Percentiles rank a stretch among this genome's conserved stretches.
Evolutionary conservation across 2,888 invertebrate species (phyloP).

Genomic region (Melipona beecheii): DNA sequence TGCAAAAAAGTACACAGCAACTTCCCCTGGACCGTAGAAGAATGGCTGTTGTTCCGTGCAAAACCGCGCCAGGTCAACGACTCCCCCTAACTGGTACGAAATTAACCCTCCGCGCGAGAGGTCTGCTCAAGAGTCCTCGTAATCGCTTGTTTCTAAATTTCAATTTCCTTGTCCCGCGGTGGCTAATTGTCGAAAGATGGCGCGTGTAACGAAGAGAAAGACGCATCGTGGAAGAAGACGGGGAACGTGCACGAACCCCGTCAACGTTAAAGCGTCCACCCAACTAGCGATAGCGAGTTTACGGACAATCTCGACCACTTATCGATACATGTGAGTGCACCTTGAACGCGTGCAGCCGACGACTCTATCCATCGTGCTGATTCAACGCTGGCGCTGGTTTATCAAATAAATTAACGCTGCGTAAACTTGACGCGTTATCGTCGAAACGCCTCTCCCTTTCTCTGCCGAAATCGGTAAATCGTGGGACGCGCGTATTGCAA

Average conservation of each 20-base stretch:
- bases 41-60: background rate
- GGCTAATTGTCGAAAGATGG: background rate
- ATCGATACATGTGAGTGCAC: slow-evolving; percentile 53
- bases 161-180: background rate
- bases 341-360: slow-evolving; percentile 44
- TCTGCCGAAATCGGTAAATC: slow-evolving; percentile 41
- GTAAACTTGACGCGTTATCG: slow-evolving; percentile 44
- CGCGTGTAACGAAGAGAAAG: background rate
- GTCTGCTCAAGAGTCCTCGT: slow-evolving; percentile 22
- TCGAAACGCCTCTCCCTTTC: slow-evolving; percentile 16
- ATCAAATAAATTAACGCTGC: slow-evolving; percentile 48
- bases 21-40: slow-evolving; percentile 2
- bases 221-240: background rate
- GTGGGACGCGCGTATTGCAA: slow-evolving; percentile 30
- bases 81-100: slow-evolving; percentile 50
- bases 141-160: slow-evolving; percentile 45
- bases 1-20: background rate
- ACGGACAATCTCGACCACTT: slow-evolving; percentile 50
- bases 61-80: slow-evolving; percentile 54
- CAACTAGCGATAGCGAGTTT: slow-evolving; percentile 36
- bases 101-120: slow-evolving; percentile 55
- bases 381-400: slow-evolving; percentile 25
- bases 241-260: slow-evolving; percentile 9
- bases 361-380: slow-evolving; percentile 51
- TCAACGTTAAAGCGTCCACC: slow-evolving; percentile 58